Evolutionary conservation across 2,113 vertebrate species (phyloP).

Genomic region (Fukomys damarensis): DNA sequence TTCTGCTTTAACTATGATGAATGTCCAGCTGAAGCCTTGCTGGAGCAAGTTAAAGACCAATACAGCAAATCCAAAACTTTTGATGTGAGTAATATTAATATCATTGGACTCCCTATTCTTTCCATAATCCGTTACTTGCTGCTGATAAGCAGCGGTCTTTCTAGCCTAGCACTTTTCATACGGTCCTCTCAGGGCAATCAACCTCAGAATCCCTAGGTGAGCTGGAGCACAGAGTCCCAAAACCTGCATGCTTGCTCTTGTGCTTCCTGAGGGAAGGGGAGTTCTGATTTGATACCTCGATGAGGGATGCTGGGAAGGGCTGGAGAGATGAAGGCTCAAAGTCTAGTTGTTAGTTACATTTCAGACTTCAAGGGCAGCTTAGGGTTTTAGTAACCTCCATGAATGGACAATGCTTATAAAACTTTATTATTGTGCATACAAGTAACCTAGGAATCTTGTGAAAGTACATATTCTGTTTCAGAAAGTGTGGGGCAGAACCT

Average conservation of each 20-base stretch:
- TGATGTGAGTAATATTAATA: conserved; percentile 48
- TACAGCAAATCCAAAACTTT: conserved; percentile 80
- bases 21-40: conserved; percentile 83
- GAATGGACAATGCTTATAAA: background rate
- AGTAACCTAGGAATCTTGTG: background rate
- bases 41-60: conserved; percentile 80
- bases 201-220: background rate
- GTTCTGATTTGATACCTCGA: background rate
- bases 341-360: background rate
- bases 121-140: background rate
- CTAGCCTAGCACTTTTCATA: background rate
- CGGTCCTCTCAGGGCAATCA: background rate
- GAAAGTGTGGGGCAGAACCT: background rate
- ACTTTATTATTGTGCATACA: background rate
- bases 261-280: background rate
- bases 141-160: background rate
- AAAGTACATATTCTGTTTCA: conserved; percentile 9
- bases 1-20: conserved; percentile 86
- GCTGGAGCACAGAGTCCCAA: background rate
- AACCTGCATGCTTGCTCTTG: background rate
- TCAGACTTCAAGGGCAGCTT: background rate
- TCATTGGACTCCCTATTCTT: background rate
- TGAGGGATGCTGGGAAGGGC: background rate
- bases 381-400: background rate
- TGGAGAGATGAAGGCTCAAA: background rate